Base-by-base conservation (phyloP, 1,140 invertebrate species). In the Formica exsecta region DNA sequence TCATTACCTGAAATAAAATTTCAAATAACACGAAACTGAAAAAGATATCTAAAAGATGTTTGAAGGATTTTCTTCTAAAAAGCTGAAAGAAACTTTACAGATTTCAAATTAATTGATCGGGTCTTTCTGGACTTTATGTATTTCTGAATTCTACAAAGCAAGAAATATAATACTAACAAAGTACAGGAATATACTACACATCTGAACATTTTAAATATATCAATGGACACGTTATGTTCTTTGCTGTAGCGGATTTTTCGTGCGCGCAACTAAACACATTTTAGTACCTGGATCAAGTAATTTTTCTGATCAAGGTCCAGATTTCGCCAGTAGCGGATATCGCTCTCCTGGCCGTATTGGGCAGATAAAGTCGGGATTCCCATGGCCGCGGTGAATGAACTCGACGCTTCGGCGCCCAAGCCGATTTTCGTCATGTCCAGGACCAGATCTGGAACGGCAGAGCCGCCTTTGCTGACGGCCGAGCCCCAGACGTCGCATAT, bases 281-380 rank as follows among this genome's bases (percentile, higher is more conserved):
- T 13, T 48, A 3, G 3, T 83, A 83, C 79, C 38, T 91, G 96
- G 1, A 96, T 92, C 13, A 98, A 93, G 94, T 97, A 98, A 84
- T 96, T 96, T 57, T 96, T 96, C 92, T 98, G 97, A 48, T 96
- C 96, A 1, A 94, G 95, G 11, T 96, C 95, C 51, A 98, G 93
- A 62, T 97, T 96, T 16, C 97, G 95, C 98, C 98, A 98, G 89
- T 97, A 97, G 65, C 97, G 95, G 9, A 98, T 93, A 94, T 98
- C 98, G 0, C 97, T 97, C 29, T 96, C 96, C 92, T 98, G 97
- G 0, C 98, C 98, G 92, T 97, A 98, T 29, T 98, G 98, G 2
- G 97, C 97, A 51, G 97, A 97, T 11, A 98, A 95, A 0, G 98
- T 98, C 5, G 98, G 98, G 79, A 98, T 92, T 0, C 96, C 97